Base-by-base conservation (phyloP, 2,113 vertebrate species). In the Periophthalmodon schlosseri region DNA sequence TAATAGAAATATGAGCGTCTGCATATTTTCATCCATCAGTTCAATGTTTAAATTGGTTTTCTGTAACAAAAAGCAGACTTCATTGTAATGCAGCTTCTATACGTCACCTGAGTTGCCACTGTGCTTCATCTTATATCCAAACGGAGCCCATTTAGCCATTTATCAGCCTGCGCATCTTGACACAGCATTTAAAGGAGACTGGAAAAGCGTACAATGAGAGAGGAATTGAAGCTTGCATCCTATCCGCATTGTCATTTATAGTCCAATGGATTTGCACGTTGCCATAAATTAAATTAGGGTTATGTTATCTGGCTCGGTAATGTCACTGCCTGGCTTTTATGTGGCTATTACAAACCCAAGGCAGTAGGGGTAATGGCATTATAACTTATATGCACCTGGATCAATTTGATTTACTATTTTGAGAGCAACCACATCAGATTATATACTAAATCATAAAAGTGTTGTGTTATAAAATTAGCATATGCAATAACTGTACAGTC, bases 101-200 rank as follows among this genome's bases (percentile, higher is more conserved):
- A 11, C 24, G 28, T 78, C 81, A 87, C 73, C 74, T 80, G 72
- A 84, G 69, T 61, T 47, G 49, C 77, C 76, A 68, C 75, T 72
- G 49, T 44, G 64, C 70, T 81, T 66, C 71, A 74, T 80, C 76
- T 70, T 74, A 70, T 84, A 81, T 70, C 69, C 78, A 78, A 73
- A 85, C 65, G 70, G 57, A 82, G 74, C 78, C 72, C 44, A 72
- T 83, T 86, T 73, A 74, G 61, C 73, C 24, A 60, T 84, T 84
- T 78, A 80, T 88, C 77, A 79, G 70, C 58, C 23, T 34, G 36
- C 49, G 23, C 73, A 61, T 76, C 75, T 75, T 85, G 73, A 75
- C 67, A 46, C 60, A 24, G 36, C 72, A 72, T 79, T 83, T 70
- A 68, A 79, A 86, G 65, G 73, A 76, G 69, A 69, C 67, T 1